Base-by-base conservation (phyloP, 2,113 vertebrate genomes). In the Equus quagga region DNA sequence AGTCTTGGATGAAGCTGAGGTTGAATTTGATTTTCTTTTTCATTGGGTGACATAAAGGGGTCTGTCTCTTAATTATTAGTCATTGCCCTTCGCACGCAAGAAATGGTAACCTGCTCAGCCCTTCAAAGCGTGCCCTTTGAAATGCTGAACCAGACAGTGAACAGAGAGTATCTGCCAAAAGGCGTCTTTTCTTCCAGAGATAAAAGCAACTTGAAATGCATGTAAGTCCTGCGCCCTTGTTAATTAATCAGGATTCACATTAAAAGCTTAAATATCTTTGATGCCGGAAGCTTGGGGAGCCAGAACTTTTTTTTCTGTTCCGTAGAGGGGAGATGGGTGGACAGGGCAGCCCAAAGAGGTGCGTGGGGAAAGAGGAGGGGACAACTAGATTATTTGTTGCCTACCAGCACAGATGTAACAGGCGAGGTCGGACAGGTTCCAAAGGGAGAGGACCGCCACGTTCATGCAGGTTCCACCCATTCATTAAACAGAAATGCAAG, bases 181-280 rank as follows among this genome's bases (percentile, higher is more conserved):
- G 49, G 84, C 91, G 83, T 96, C 97, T 96, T 97, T 98, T 96
- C 95, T 98, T 90, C 78, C 85, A 89, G 81, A 98, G 98, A 99
- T 98, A 98, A 99, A 99, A 98, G 97, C 90, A 98, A 98, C 98
- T 97, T 97, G 98, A 98, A 99, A 97, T 93, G 97, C 97, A 96
- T 90, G 96, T 97, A 98, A 98, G 98, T 97, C 97, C 96, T 97
- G 96, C 10, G 96, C 97, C 97, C 97, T 97, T 98, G 98, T 99
- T 99, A 98, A 99, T 99, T 99, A 99, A 99, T 98, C 98, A 98
- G 97, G 93, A 98, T 98, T 98, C 79, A 19, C 97, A 98, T 98
- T 98, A 98, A 98, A 98, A 98, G 97, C 97, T 98, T 98, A 98
- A 98, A 98, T 69, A 94, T 98, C 98, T 99, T 98, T 99, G 98